These are phyloP conservation scores for Choristoneura rosaceana DNA, from an alignment of 2,888 invertebrate genomes.

Conservation along the genomic window DNA sequence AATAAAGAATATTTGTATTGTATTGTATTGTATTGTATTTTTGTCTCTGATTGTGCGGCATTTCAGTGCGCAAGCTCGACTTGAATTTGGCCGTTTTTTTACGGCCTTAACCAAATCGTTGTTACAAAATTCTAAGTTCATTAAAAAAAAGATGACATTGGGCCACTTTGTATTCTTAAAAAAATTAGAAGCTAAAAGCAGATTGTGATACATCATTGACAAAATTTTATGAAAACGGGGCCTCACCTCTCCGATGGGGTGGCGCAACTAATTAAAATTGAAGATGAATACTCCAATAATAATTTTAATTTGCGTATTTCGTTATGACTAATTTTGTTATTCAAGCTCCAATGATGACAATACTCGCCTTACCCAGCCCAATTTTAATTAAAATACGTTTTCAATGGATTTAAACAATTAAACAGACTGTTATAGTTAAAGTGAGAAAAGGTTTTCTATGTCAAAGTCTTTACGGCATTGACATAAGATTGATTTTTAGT, in stretches of 20 bases:
- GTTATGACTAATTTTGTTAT: conserved; percentile 14
- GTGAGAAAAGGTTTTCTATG: too few relatives aligned
- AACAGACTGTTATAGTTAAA: background rate
- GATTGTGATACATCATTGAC: background rate
- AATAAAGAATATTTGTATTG: too few relatives aligned
- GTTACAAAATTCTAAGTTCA: too few relatives aligned
- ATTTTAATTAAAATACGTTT: conserved; percentile 11
- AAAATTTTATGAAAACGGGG: background rate
- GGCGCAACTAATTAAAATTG: conserved; percentile 10
- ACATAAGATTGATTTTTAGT: too few relatives aligned
- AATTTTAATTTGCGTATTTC: conserved; percentile 8
- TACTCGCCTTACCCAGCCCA: background rate
- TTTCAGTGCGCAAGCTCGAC: too few relatives aligned
- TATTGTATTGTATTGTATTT: too few relatives aligned
- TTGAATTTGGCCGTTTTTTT: too few relatives aligned
- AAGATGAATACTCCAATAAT: conserved; percentile 9
- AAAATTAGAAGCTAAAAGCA: background rate
- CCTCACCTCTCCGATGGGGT: background rate
- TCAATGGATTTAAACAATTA: background rate
- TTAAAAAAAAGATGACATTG: too few relatives aligned
- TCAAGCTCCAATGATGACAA: conserved; percentile 7
- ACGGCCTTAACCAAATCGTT: too few relatives aligned
- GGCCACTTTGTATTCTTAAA: background rate
- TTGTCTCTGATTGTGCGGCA: too few relatives aligned
- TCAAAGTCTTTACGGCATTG: too few relatives aligned